phyloP scores from a whole-genome alignment of 2,888 invertebrate genomes.

The Scaptomyza parva region DNA sequence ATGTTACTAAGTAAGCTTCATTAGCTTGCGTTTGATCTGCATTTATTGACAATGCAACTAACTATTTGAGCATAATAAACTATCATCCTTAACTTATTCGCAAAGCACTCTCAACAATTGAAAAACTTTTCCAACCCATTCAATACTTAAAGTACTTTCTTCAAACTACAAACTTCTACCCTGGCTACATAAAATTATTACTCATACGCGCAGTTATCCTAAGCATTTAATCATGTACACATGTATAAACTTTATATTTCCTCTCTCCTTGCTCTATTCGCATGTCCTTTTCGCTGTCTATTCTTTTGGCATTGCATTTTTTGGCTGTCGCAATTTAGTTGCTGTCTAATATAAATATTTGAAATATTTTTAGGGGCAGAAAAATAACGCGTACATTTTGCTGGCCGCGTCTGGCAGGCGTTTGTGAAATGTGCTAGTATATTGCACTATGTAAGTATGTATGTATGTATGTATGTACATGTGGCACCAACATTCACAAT shows the following conservation, averaged over 20 bases:
- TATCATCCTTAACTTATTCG: no score
- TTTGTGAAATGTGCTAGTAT: slow-evolving; percentile 42
- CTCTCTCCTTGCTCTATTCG: background rate
- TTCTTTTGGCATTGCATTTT: slow-evolving; percentile 50
- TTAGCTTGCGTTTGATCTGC: background rate
- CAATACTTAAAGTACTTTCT: background rate
- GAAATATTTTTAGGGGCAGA: slow-evolving; percentile 34
- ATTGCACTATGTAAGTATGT: slow-evolving; percentile 5
- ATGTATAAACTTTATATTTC: background rate
- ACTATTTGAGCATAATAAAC: slow-evolving; percentile 11
- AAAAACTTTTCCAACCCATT: background rate
- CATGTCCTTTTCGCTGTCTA: slow-evolving; percentile 6
- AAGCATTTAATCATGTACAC: slow-evolving; percentile 6
- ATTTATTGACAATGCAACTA: background rate
- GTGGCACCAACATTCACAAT: slow-evolving; percentile 50
- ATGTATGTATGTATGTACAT: slow-evolving; percentile 17
- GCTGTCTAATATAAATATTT: slow-evolving; percentile 56
- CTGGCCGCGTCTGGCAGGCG: slow-evolving; percentile 48
- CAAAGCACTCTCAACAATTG: background rate
- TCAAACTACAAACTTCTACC: background rate
- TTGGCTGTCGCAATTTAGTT: slow-evolving; percentile 32
- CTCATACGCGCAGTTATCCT: slow-evolving; percentile 38
- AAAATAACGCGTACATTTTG: slow-evolving; percentile 30
- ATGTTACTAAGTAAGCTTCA: slow-evolving; percentile 27
- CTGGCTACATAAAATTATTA: slow-evolving; percentile 7